Conservation (phyloP, 2,888 invertebrate species). For the Hyles lineata region DNA sequence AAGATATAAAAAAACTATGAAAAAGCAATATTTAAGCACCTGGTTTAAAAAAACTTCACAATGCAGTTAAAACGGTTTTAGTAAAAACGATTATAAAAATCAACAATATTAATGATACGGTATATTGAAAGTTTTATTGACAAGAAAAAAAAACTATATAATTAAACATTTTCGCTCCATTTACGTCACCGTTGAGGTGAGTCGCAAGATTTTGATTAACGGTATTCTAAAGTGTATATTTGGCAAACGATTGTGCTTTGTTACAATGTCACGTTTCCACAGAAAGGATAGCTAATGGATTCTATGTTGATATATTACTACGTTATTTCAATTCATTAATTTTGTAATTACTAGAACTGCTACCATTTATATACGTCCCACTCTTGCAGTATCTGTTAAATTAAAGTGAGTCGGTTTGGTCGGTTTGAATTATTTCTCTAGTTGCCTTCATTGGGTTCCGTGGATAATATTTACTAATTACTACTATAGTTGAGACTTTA, state of each 20-base stretch:
- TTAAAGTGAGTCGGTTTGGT: no score
- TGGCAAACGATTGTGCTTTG: background rate
- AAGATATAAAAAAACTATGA: background rate
- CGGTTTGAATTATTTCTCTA: no score
- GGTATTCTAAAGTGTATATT: constrained; percentile 45
- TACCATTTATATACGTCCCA: background rate
- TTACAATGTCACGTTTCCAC: background rate
- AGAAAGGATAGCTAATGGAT: background rate
- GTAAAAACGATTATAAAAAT: background rate
- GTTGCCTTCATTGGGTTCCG: no score
- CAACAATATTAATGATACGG: constrained; percentile 56
- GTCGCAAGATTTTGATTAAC: constrained; percentile 67
- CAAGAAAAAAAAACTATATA: constrained; percentile 35
- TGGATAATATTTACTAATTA: no score
- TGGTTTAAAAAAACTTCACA: background rate
- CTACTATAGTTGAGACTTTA: no score
- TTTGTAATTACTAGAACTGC: background rate
- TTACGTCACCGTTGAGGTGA: constrained; percentile 49
- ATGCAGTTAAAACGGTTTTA: no score
- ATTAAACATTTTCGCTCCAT: constrained; percentile 58
- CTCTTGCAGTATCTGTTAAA: no score
- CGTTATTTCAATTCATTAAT: background rate
- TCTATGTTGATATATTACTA: background rate
- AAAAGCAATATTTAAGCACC: background rate
- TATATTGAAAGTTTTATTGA: constrained; percentile 33